A percentile compares a stretch with the other conserved stretches of the same genome.
These are phyloP conservation scores for Cherax destructor DNA, from an alignment of 1,140 invertebrate species.

Conservation along the genomic window DNA sequence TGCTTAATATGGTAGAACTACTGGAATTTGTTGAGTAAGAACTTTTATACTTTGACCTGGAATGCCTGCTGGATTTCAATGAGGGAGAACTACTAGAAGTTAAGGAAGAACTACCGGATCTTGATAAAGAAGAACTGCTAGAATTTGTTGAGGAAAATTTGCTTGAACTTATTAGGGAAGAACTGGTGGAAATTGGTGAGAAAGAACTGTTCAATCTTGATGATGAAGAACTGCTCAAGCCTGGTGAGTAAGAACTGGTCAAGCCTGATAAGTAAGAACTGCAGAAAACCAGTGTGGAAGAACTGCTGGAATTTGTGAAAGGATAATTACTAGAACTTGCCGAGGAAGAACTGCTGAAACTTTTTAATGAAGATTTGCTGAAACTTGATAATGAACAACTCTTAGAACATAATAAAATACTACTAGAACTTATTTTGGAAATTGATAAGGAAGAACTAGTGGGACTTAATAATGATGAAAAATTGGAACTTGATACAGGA, in stretches of 20 bases:
- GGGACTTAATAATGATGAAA: not conserved
- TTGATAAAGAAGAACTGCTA: not conserved
- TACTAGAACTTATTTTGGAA: not conserved
- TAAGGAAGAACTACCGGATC: not conserved
- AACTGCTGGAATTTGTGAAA: not conserved
- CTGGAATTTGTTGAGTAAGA: not conserved
- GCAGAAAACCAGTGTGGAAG: no score
- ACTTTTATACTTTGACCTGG: not conserved
- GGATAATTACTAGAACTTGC: slow-evolving; percentile 11
- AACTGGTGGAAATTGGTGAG: no score
- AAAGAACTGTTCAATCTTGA: slow-evolving; percentile 1
- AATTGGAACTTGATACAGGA: slow-evolving; percentile 1
- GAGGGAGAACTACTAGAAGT: slow-evolving; percentile 7
- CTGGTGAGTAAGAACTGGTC: not conserved
- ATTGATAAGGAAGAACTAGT: slow-evolving; percentile 9
- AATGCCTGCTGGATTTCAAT: not conserved
- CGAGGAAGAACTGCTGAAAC: not conserved
- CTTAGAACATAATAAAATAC: not conserved
- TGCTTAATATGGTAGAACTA: not conserved
- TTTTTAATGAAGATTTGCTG: not conserved
- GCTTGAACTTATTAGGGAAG: not conserved
- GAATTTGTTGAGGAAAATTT: not conserved
- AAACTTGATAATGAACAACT: slow-evolving; percentile 10
- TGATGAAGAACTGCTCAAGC: not conserved
- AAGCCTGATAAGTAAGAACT: not conserved